phyloP scores from a whole-genome alignment of 2,797 vertebrate species.

The Okamejei kenojei region DNA sequence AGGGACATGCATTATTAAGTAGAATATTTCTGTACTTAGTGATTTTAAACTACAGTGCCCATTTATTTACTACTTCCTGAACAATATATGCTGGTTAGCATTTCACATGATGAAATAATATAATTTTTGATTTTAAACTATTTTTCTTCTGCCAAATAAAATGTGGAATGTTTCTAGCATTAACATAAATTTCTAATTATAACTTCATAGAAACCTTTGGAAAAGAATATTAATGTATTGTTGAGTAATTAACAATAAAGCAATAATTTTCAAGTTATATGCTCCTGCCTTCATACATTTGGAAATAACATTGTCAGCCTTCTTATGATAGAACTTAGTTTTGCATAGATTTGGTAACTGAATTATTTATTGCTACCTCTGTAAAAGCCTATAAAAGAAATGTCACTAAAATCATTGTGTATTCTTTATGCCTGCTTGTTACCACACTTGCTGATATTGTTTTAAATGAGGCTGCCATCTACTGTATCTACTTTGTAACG shows the following conservation, averaged over 20 bases:
- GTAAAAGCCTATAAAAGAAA: not conserved
- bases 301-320: not conserved
- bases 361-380: not conserved
- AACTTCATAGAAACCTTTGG: not conserved
- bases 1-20: not conserved
- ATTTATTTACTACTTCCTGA: not conserved
- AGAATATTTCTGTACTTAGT: not conserved
- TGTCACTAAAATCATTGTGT: not conserved
- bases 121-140: not conserved
- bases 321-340: not conserved
- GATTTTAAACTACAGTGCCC: not conserved
- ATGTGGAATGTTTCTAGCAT: not conserved
- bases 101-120: not conserved
- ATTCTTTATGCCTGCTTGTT: not conserved
- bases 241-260: not conserved
- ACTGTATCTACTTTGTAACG: not conserved
- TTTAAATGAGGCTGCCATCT: not conserved
- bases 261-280: not conserved
- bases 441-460: not conserved
- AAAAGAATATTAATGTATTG: not conserved
- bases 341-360: not conserved
- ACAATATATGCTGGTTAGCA: not conserved
- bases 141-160: not conserved
- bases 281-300: not conserved
- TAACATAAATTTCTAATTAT: not conserved